A percentile compares a stretch with the other conserved stretches of the same genome.
Conservation (phyloP, 2,888 invertebrate genomes). For the Imbricaverruca yamaguchii region DNA sequence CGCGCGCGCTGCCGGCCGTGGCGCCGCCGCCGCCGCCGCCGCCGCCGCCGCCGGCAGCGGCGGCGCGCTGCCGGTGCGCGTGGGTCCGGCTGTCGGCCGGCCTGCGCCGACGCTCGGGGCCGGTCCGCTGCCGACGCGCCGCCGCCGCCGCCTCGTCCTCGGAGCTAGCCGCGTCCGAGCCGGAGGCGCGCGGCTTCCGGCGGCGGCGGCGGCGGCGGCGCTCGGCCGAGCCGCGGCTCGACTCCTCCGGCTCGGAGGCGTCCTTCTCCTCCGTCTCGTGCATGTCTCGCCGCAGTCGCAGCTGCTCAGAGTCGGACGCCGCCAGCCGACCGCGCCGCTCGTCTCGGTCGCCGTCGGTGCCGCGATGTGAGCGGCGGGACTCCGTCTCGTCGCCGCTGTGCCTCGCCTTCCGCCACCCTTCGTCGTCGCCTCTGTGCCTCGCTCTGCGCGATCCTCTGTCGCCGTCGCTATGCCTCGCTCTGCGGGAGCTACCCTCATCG, state of each 20-base stretch:
- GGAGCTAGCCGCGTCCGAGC: background rate
- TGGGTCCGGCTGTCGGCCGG: too few relatives aligned
- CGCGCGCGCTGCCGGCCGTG: background rate
- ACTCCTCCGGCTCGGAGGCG: background rate
- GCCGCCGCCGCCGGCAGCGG: background rate
- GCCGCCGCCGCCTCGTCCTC: background rate
- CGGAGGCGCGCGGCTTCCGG: background rate
- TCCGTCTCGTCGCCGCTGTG: background rate
- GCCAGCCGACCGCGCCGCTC: background rate
- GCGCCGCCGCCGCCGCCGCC: background rate
- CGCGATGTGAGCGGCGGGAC: background rate
- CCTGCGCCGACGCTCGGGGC: background rate
- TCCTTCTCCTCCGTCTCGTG: slow-evolving; percentile 8
- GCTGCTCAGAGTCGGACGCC: background rate
- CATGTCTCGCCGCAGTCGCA: background rate
- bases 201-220: slow-evolving; percentile 6
- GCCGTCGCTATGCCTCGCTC: background rate
- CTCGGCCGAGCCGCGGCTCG: background rate
- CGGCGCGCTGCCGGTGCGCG: background rate
- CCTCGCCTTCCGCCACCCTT: background rate
- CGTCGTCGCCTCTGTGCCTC: background rate
- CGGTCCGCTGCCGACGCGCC: background rate
- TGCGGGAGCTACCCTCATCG: background rate
- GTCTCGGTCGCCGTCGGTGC: background rate
- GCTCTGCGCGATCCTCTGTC: background rate